Base-by-base conservation (phyloP, 2,888 invertebrate species). In the Nipponacmea schrenckii region DNA sequence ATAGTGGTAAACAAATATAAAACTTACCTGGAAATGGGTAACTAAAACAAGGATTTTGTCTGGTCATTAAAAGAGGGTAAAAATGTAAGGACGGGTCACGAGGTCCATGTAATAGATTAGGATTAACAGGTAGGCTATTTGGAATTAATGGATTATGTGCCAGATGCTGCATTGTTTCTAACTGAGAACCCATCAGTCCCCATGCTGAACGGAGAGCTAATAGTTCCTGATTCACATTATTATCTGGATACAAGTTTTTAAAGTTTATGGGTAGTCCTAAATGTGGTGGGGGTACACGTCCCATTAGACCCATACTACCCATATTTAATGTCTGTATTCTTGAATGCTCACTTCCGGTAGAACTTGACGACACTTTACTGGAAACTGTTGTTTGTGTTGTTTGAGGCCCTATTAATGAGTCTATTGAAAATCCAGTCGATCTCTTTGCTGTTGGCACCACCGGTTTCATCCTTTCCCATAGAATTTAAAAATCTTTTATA, bases 391-490 rank as follows among this genome's bases (percentile, higher is more conserved):
- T 62, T 50, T 72, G 64, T 10, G 77, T 68, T 7, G 77, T 68
- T 48, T 80, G 79, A 65, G 74, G 77, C 46, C 81, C 81, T 5
- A 81, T 81, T 46, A 82, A 76, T 15, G 81, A 80, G 62, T 79
- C 81, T 65, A 81, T 82, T 12, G 77, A 80, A 64, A 81, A 81
- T 31, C 80, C 81, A 46, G 73, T 76, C 5, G 74, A 74, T 24
- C 76, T 56, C 14, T 56, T 56, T 10, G 56, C 56, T 14, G 56
- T 56, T 56, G 56, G 56, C 3, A 56, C 24, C 56, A 56, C 56
- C 10, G 56, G 56, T 20, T 56, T 56, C 56, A 56, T 56, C 14
- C 39, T 39, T 39, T 39, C 39, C 39, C 39, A 39, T 39, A 39
- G 39, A 39, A 39, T 39, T 39, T 39, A 39, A 39, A 39, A 8